phyloP scores from a whole-genome alignment of 2,888 invertebrate genomes.

The Drosophila rellima region DNA sequence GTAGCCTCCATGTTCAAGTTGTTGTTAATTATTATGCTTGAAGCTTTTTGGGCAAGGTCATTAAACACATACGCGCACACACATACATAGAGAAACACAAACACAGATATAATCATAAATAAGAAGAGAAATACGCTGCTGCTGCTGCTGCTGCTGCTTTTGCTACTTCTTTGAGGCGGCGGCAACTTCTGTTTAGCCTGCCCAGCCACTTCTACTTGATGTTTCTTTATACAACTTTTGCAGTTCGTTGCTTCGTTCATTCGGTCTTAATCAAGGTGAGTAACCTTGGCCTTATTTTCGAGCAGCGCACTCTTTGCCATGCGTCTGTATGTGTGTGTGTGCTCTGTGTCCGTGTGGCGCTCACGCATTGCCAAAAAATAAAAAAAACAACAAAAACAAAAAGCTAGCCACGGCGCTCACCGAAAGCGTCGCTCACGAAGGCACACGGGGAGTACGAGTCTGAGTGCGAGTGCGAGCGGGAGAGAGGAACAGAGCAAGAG shows the following conservation, averaged over 20 bases:
- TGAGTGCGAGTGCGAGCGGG: conserved; percentile 1
- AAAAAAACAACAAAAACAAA: too few species aligned
- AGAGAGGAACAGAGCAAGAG: conserved; percentile 38
- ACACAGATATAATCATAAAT: conserved; percentile 19
- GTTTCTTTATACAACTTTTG: conserved; percentile 48
- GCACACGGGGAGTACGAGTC: conserved; percentile 30
- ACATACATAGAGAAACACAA: too few species aligned
- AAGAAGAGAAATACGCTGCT: conserved; percentile 49
- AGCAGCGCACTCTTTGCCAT: conserved; percentile 75
- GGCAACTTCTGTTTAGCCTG: conserved; percentile 60
- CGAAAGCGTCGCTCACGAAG: conserved; percentile 60
- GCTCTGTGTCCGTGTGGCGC: conserved; percentile 28
- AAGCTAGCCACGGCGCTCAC: conserved; percentile 58
- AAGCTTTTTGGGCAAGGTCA: conserved; percentile 84
- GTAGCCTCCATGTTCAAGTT: conserved; percentile 61
- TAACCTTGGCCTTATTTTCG: conserved; percentile 85
- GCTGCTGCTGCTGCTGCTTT: conserved; percentile 28
- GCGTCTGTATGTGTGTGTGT: conserved; percentile 16
- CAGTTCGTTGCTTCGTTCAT: conserved; percentile 66
- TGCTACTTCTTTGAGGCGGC: conserved; percentile 32
- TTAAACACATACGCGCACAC: conserved; percentile 54
- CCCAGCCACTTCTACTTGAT: conserved; percentile 43
- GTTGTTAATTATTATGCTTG: conserved; percentile 79
- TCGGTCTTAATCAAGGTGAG: conserved; percentile 85
- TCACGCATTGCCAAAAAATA: conserved; percentile 74